Evolutionary conservation across 1,140 invertebrate species (phyloP).

Genomic region (Protaetia brevitarsis): DNA sequence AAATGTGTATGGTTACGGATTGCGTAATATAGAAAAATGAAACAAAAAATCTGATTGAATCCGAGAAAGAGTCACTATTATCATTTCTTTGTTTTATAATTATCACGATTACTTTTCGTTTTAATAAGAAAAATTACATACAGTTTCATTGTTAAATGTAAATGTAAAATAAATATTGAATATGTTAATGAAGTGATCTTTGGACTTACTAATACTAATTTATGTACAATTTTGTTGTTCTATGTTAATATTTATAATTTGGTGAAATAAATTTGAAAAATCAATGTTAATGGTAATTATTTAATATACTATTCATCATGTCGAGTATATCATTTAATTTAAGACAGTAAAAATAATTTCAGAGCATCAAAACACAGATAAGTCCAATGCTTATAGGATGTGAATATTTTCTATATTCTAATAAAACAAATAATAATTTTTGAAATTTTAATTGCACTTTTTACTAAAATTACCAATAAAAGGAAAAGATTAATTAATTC

Average conservation of each 20-base stretch:
- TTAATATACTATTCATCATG: too few relatives aligned
- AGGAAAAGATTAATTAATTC: neutral
- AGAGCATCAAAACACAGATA: neutral
- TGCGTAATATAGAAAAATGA: neutral
- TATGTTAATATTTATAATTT: too few relatives aligned
- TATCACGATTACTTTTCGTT: slow-evolving; percentile 4
- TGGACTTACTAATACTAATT: too few relatives aligned
- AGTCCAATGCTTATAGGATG: neutral
- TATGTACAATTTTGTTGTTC: too few relatives aligned
- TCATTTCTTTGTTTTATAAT: neutral
- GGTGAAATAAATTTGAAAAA: too few relatives aligned
- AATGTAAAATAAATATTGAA: neutral
- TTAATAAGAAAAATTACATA: neutral
- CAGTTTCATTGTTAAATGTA: neutral
- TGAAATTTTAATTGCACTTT: slow-evolving; percentile 7
- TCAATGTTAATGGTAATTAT: too few relatives aligned
- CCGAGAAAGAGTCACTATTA: neutral
- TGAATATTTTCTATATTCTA: slow-evolving; percentile 5
- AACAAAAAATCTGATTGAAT: neutral
- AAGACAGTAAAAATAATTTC: neutral
- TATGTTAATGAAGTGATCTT: too few relatives aligned
- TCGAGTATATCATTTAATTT: too few relatives aligned
- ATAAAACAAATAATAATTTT: slow-evolving; percentile 8
- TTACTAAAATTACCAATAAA: neutral
- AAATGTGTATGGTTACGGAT: too few relatives aligned